Evolutionary conservation across 92 coral and sea anemone genomes (phyloP), one percentile per base, ranked within the genome.

Genomic region (Muricea muricata): DNA sequence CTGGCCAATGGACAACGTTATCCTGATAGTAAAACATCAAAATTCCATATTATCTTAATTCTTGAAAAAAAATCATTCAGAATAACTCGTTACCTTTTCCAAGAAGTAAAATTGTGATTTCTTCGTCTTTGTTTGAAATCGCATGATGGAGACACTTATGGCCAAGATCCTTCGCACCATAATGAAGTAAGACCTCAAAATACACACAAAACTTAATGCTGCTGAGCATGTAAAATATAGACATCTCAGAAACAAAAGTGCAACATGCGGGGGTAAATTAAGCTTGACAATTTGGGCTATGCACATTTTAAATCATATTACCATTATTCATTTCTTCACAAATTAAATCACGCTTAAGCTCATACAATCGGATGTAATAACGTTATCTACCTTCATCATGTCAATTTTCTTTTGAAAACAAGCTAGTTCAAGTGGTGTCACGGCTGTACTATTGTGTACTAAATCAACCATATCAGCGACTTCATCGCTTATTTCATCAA

Each of bases 341-440:
- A n/a, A n/a, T n/a, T n/a, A n/a, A n/a, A n/a, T n/a, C n/a, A n/a
- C n/a, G n/a, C n/a, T n/a, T n/a, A n/a, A n/a, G n/a, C n/a, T n/a
- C n/a, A n/a, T n/a, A n/a, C n/a, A n/a, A n/a, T n/a, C n/a, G n/a
- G n/a, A n/a, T n/a, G n/a, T n/a, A n/a, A n/a, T n/a, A n/a, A n/a
- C n/a, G n/a, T n/a, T n/a, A 21, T 12, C 2, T 10, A 63, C 70
- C 35, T 78, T 78, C 30, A 78, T 40, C 55, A 58, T 56, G 2
- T 78, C 83, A 65, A 55, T 35, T 63, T 90, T 87, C 15, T 93
- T 92, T 11, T 84, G 90, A 25, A 20, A 32, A 82, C 98, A 93
- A 28, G 99, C 97, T 48, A 90, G 92, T 91, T 93, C 90, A 45
- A 96, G 90, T 0, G 98, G 94, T 21, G 94, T 90, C 80, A 85